Evolutionary conservation across 2,888 invertebrate genomes (phyloP).

Genomic region (Adelphocoris suturalis): DNA sequence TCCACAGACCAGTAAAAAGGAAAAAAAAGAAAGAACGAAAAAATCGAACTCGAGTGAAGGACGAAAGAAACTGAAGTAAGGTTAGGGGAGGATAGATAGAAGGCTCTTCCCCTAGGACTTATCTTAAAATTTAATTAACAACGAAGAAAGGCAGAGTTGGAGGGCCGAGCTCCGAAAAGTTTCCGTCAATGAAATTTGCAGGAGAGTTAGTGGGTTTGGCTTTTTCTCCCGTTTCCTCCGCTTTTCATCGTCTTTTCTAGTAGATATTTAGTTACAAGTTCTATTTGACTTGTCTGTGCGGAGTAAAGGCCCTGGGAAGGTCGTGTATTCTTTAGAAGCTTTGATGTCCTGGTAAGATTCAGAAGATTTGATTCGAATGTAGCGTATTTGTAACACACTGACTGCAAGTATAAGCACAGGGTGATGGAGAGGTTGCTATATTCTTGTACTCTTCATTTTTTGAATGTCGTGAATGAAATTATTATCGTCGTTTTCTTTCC

Average conservation of each 20-base stretch:
- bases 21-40: conserved; percentile 1
- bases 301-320: neutral
- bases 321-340: neutral
- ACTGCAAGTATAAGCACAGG: too few species aligned
- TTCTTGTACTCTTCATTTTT: too few species aligned
- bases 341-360: too few species aligned
- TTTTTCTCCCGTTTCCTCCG: conserved; percentile 8
- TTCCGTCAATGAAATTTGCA: conserved; percentile 70
- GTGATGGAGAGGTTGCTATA: too few species aligned
- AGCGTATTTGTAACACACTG: too few species aligned
- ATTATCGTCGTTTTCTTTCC: too few species aligned
- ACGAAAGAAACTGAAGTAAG: conserved; percentile 29
- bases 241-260: conserved; percentile 18
- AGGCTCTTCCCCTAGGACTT: conserved; percentile 65
- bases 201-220: conserved; percentile 35
- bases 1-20: neutral
- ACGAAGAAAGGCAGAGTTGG: conserved; percentile 56
- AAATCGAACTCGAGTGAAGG: conserved; percentile 48
- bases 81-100: neutral
- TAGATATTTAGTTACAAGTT: conserved; percentile 10
- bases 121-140: conserved; percentile 71
- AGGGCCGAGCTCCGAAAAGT: conserved; percentile 62
- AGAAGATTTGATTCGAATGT: too few species aligned
- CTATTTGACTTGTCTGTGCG: conserved; percentile 24
- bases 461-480: too few species aligned